Percentiles rank a stretch among this genome's conserved stretches.
These are phyloP conservation scores for Acanthis flammea DNA, from an alignment of 2,797 vertebrate genomes.

Conservation along the genomic window DNA sequence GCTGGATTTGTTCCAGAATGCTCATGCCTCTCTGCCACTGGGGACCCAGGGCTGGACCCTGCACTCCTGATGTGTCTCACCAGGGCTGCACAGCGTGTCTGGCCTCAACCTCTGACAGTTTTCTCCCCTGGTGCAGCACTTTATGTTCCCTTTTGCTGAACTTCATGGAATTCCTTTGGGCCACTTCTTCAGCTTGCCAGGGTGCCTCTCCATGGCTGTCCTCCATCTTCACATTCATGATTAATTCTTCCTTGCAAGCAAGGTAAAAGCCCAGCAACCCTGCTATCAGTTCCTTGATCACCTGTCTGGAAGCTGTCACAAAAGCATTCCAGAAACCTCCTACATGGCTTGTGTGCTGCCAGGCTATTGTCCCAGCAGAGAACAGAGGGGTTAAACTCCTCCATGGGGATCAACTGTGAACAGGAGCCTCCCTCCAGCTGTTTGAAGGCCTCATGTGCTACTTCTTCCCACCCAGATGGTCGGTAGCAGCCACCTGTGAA, in stretches of 20 bases:
- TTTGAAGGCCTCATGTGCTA: not conserved
- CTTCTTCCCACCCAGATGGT: not conserved
- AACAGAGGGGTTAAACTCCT: not conserved
- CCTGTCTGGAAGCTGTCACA: not conserved
- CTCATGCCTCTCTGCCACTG: no score
- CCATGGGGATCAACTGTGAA: fast-evolving
- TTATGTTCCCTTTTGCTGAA: not conserved
- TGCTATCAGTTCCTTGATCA: not conserved
- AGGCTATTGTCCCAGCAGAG: not conserved
- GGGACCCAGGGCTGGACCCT: not conserved
- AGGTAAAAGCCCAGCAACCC: not conserved
- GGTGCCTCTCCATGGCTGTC: not conserved
- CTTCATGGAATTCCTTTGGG: not conserved
- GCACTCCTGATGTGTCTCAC: not conserved
- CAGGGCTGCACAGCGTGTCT: fast-evolving
- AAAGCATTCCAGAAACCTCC: not conserved
- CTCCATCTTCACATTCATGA: not conserved
- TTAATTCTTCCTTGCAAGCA: not conserved
- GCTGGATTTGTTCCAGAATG: not conserved
- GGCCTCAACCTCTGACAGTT: not conserved
- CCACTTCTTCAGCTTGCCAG: not conserved
- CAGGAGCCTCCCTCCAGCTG: not conserved
- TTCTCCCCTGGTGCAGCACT: not conserved
- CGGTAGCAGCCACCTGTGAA: not conserved
- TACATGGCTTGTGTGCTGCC: not conserved